Evolutionary conservation across 2,113 vertebrate genomes (phyloP).

Genomic region (Anguilla rostrata): DNA sequence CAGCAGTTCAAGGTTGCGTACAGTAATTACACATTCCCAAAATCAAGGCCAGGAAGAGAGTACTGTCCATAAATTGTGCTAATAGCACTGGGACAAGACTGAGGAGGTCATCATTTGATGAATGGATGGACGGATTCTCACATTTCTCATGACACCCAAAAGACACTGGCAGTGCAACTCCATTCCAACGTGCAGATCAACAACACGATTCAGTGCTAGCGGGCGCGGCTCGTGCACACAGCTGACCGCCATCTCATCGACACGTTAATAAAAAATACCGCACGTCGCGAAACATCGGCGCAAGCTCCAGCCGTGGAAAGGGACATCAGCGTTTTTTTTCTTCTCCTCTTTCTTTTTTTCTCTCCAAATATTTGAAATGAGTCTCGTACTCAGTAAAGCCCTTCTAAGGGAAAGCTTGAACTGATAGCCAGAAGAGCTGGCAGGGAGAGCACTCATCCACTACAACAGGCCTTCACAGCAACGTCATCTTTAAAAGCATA

Average conservation of each 20-base stretch:
- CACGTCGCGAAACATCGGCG: not conserved
- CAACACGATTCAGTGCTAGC: no score
- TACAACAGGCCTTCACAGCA: not conserved
- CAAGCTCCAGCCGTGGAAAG: not conserved
- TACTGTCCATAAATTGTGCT: not conserved
- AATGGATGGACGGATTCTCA: no score
- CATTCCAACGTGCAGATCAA: no score
- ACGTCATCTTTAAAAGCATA: not conserved
- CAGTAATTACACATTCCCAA: not conserved
- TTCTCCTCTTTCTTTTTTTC: not conserved
- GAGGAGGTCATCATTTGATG: no score
- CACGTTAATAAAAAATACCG: not conserved
- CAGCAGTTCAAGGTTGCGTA: not conserved
- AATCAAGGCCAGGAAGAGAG: not conserved
- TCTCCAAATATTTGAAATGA: not conserved
- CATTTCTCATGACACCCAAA: not conserved
- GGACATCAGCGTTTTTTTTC: not conserved
- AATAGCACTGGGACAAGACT: no score
- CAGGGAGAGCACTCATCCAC: not conserved
- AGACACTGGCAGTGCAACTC: not conserved
- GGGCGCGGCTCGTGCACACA: no score
- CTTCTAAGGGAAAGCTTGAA: conserved; percentile 21
- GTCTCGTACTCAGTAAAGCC: not conserved
- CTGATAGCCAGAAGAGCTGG: not conserved
- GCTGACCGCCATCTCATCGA: not conserved